Evolutionary conservation across 2,888 invertebrate genomes (phyloP).

Genomic region (Diadegma fenestrale): DNA sequence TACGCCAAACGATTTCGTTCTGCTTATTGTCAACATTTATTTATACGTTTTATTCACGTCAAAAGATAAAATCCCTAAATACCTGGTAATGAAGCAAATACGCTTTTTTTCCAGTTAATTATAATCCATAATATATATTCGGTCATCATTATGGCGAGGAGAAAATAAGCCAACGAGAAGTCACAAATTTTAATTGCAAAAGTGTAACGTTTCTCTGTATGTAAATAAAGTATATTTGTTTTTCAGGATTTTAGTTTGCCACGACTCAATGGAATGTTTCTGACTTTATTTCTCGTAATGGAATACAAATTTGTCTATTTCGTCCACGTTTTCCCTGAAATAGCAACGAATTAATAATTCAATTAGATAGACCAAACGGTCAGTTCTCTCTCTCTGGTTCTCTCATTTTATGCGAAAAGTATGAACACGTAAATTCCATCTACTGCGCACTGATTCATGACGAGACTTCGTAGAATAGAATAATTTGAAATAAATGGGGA

Average conservation of each 20-base stretch:
- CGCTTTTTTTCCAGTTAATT: not conserved
- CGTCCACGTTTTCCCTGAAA: too few relatives aligned
- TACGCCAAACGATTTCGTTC: not conserved
- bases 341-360: not conserved
- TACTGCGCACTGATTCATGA: slow-evolving; percentile 1
- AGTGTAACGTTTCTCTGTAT: not conserved
- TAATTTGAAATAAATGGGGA: slow-evolving; percentile 49
- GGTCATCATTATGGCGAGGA: not conserved
- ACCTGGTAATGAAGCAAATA: not conserved
- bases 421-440: not conserved
- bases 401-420: not conserved
- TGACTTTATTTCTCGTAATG: not conserved
- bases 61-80: not conserved
- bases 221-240: not conserved
- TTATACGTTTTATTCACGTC: not conserved
- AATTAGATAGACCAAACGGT: not conserved
- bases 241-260: not conserved
- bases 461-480: slow-evolving; percentile 27
- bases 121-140: not conserved
- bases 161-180: not conserved
- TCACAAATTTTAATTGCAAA: not conserved
- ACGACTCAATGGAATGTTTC: not conserved
- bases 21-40: too few relatives aligned
- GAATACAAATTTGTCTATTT: not conserved
- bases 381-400: not conserved